These are phyloP conservation scores for Carterocephalus palaemon DNA, from an alignment of 2,888 invertebrate species.

Conservation along the genomic window DNA sequence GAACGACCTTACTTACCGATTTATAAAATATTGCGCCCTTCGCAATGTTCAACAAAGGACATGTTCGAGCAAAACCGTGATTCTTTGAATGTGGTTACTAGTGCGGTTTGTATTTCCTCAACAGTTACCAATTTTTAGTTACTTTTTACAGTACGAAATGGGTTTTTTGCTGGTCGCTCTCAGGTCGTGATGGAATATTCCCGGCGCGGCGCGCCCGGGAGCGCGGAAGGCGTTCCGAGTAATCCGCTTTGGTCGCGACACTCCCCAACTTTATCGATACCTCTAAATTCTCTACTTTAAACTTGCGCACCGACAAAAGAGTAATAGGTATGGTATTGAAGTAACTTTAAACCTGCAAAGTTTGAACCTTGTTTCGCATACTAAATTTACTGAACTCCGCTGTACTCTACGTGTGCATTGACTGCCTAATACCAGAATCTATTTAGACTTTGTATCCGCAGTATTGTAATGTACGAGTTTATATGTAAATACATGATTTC, in stretches of 20 bases:
- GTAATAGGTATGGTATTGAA: conserved; percentile 49
- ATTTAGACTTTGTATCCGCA: no score
- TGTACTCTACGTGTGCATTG: conserved; percentile 7
- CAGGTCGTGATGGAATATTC: conserved; percentile 39
- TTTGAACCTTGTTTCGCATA: conserved; percentile 23
- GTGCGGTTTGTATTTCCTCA: not conserved
- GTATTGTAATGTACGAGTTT: no score
- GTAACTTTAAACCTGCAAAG: conserved; percentile 26
- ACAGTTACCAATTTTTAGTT: conserved; percentile 7
- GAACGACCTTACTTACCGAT: no score
- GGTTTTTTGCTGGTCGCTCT: conserved; percentile 10
- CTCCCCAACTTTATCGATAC: conserved; percentile 59
- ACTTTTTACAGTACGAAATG: not conserved
- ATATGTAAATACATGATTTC: no score
- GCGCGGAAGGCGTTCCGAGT: conserved; percentile 41
- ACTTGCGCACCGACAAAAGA: conserved; percentile 57
- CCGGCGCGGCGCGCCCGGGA: no score
- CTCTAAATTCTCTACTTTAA: conserved; percentile 57
- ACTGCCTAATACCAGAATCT: no score
- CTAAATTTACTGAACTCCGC: conserved; percentile 11
- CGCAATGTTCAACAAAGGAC: no score
- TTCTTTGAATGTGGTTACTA: no score
- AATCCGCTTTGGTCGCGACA: conserved; percentile 59
- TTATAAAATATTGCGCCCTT: no score
- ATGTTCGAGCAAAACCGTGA: no score